Base-by-base conservation (phyloP, 2,797 vertebrate species). In the Xiphorhynchus erythropygius region DNA sequence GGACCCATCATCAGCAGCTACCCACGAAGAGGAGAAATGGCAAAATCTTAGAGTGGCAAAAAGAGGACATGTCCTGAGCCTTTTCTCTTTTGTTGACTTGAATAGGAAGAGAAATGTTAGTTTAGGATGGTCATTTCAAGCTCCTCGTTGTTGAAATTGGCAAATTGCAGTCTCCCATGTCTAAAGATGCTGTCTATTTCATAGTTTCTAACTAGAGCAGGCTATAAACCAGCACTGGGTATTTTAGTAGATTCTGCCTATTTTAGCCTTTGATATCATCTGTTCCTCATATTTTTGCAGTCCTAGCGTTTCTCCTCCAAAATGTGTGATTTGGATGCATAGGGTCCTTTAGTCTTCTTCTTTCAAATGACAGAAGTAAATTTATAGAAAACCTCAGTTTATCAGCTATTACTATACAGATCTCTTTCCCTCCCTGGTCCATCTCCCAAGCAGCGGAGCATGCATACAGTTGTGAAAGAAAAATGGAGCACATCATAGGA, bases 251-350 rank as follows among this genome's bases (percentile, higher is more conserved):
- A 86, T 62, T 57, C 39, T 74, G 73, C 32, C 53, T 60, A n/a
- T 94, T 93, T 89, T 71, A 82, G 49, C 62, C 68, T 92, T 86
- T 83, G 33, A 77, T 94, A 73, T 86, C 1, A 14, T 79, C 57
- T 89, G 49, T 82, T 84, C 47, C 53, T 95, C 32, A 30, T 89
- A 77, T 84, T 84, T 92, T 92, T 86, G 44, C 23, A 70, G 50
- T 92, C 23, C 11, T 52, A 71, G 23, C 56, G 68, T 89, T 86
- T 80, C 18, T 90, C 11, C 78, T 84, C 70, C 73, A 70, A 71
- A 73, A 92, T 52, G n/a, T 71, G 82, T 84, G 59, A 95, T 93
- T 65, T 77, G 62, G 37, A 73, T 67, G 53, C 22, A 75, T 11
- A 55, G 33, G 16, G 63, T 33, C 50, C 86, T 93, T 75, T 33